Evolutionary conservation across 1,140 invertebrate species (phyloP), one percentile per base, ranked within the genome.

Genomic region (Drosophila nebulosa): DNA sequence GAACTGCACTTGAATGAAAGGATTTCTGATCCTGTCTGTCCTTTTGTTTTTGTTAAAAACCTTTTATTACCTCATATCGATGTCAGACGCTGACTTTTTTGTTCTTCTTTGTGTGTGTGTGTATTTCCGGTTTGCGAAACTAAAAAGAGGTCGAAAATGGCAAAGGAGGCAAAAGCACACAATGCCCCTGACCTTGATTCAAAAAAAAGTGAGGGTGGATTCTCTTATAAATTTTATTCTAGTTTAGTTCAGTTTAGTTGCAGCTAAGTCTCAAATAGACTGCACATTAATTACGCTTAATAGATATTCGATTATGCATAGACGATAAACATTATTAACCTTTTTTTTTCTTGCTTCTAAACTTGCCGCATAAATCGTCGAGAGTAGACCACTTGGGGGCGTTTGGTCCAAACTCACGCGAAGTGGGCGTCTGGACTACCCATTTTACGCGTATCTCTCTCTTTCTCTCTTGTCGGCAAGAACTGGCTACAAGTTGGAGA

Each of bases 61-160:
- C 74, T 80, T 85, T 86, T 86, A 86, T 86, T 86, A 81, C 66
- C 81, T 88, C 70, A 81, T 86, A 86, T 86, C 81, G 83, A 86
- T 86, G 69, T 57, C 77, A 67, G 57, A 7, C 24, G 16, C 52
- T 36, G 69, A 70, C 76, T 84, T 79, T 72, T 69, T 73, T 52
- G 79, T 26, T 30, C 21, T 58, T 58, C n/a, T 22, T 36, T 66
- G 59, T 64, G 63, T 58, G 9, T 30, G 70, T 71, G 60, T 64
- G 73, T 32, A 75, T 69, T 85, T 86, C 81, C 81, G 81, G 81
- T 66, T 66, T 53, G 42, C 21, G 6, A 72, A 58, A n/a, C 12
- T 9, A 16, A 26, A 27, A 74, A 66, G n/a, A 39, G 39, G 36
- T 21, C 9, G 6, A 16, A 56, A 65, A 39, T 21, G 39, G 39